Evolutionary conservation across 2,113 vertebrate species (phyloP).

Genomic region (Edolisoma coerulescens): DNA sequence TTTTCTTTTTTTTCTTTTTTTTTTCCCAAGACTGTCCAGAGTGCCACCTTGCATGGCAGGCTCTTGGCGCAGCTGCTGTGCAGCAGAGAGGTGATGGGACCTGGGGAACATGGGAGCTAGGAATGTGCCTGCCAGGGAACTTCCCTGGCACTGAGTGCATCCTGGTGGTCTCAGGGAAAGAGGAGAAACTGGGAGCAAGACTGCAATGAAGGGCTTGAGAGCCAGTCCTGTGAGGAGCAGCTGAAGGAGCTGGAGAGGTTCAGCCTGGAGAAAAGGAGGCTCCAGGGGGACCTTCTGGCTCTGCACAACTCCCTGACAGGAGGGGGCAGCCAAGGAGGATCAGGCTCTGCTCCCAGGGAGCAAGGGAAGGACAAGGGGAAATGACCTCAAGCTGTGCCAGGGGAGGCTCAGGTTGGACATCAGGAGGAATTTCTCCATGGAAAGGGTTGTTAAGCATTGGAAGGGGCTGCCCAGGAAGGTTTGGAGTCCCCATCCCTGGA

Average conservation of each 20-base stretch:
- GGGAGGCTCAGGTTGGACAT: neutral
- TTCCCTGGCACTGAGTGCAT: neutral
- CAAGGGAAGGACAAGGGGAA: neutral
- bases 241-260: neutral
- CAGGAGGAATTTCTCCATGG: neutral
- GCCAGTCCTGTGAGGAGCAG: fast-evolving
- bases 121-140: neutral
- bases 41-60: neutral
- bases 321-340: fast-evolving
- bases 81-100: neutral
- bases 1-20: neutral
- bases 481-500: neutral
- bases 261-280: neutral
- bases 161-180: neutral
- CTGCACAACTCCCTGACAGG: neutral
- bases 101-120: neutral
- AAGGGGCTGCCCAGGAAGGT: neutral
- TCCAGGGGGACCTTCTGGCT: neutral
- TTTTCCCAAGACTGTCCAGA: neutral
- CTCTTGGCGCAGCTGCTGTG: neutral
- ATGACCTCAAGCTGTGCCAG: neutral
- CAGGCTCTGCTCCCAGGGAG: neutral
- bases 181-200: neutral
- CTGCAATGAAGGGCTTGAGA: neutral
- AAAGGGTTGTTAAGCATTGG: neutral